Conservation (phyloP, 1,140 invertebrate species). For the Drosophila bipectinata region DNA sequence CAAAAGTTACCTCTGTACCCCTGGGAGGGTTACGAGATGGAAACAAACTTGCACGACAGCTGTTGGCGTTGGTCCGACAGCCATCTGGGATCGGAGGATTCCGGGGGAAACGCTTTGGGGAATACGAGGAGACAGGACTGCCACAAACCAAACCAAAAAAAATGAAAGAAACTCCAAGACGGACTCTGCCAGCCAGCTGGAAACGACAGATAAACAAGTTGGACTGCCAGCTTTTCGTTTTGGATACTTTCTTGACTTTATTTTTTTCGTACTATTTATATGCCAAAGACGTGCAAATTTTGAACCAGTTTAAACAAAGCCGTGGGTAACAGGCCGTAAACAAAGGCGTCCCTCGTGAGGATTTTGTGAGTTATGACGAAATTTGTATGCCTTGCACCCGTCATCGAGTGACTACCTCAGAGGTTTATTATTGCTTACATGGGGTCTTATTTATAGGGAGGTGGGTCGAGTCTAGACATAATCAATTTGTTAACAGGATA, state of each 20-base stretch:
- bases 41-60: conserved; percentile 68
- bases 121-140: conserved; percentile 26
- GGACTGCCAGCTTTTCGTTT: conserved; percentile 32
- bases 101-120: conserved; percentile 24
- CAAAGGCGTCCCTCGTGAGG: conserved; percentile 40
- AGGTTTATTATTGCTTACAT: conserved; percentile 26
- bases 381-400: conserved; percentile 74
- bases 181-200: conserved; percentile 61
- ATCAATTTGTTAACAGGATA: conserved; percentile 11
- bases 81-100: conserved; percentile 15
- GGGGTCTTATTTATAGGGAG: conserved; percentile 31
- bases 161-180: conserved; percentile 18
- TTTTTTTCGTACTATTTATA: conserved; percentile 47
- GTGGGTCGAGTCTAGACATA: conserved; percentile 20
- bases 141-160: not conserved
- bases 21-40: conserved; percentile 38
- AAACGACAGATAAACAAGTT: conserved; percentile 75
- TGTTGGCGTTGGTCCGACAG: conserved; percentile 73
- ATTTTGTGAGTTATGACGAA: conserved; percentile 59
- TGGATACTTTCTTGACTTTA: conserved; percentile 33
- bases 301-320: conserved; percentile 79
- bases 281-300: conserved; percentile 76
- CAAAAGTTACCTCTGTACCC: not conserved
- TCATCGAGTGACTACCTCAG: conserved; percentile 42
- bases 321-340: conserved; percentile 50